Evolutionary conservation across 2,113 vertebrate species (phyloP).

Genomic region (Talpa occidentalis): DNA sequence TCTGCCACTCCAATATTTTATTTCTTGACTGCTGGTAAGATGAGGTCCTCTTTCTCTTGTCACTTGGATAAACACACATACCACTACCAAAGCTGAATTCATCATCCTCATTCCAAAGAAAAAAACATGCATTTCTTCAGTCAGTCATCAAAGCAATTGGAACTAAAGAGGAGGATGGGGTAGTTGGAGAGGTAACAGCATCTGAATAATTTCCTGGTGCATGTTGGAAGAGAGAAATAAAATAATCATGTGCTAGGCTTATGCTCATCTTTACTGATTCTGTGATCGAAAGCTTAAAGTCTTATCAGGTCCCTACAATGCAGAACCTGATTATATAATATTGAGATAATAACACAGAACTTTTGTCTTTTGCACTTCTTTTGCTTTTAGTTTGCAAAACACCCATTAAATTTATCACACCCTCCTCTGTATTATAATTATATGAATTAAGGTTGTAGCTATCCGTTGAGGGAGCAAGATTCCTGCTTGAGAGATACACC

Average conservation of each 20-base stretch:
- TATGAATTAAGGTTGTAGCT: background rate
- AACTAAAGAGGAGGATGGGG: background rate
- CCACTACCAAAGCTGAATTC: background rate
- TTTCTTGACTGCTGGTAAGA: background rate
- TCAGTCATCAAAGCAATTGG: background rate
- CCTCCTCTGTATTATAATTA: background rate
- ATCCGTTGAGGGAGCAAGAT: background rate
- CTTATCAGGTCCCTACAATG: background rate
- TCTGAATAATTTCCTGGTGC: background rate
- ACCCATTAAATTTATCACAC: background rate
- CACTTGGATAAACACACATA: background rate
- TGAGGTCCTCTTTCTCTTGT: background rate
- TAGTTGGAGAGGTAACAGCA: no score
- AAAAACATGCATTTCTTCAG: background rate
- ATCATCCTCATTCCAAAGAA: background rate
- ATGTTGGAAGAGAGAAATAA: background rate
- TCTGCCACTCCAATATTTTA: background rate
- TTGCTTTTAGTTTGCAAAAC: background rate
- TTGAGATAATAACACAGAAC: background rate
- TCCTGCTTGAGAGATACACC: background rate
- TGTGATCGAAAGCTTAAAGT: background rate
- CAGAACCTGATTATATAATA: background rate
- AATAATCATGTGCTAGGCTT: background rate
- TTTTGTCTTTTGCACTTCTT: background rate
- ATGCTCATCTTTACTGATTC: background rate